These are phyloP conservation scores for Fregata magnificens DNA, from an alignment of 2,113 vertebrate genomes.

Conservation along the genomic window DNA sequence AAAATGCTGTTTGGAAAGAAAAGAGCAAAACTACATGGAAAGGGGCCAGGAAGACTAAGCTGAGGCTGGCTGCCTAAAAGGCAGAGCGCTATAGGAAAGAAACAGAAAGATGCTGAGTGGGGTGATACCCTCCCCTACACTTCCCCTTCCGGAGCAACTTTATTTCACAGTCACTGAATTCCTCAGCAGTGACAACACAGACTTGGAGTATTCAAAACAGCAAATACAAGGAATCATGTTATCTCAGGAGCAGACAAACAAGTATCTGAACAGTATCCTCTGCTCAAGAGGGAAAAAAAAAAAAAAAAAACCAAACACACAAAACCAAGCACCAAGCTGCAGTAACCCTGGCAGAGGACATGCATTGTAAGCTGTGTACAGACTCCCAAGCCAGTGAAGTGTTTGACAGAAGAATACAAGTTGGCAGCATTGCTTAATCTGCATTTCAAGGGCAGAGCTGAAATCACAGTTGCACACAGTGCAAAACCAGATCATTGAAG, in stretches of 20 bases:
- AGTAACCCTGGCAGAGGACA: neutral
- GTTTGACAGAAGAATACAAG: neutral
- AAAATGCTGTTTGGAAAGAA: neutral
- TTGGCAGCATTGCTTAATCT: neutral
- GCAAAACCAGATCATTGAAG: neutral
- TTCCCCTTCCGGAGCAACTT: neutral
- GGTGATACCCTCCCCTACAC: neutral
- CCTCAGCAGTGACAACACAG: neutral
- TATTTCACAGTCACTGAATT: neutral
- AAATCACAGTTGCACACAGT: neutral
- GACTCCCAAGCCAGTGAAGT: neutral
- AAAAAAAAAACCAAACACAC: no score
- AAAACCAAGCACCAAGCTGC: neutral
- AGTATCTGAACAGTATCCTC: neutral
- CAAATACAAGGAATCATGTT: neutral
- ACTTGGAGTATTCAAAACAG: neutral
- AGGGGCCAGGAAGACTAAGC: neutral
- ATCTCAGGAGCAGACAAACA: neutral
- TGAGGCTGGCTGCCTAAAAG: neutral
- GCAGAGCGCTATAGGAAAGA: neutral
- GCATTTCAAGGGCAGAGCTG: constrained; percentile 14
- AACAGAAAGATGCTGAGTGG: neutral
- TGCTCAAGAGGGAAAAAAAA: neutral
- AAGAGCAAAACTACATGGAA: neutral
- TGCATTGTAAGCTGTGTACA: neutral